Percentiles rank a stretch among this genome's conserved stretches.
These are phyloP conservation scores for Cynopterus brachyotis DNA, from an alignment of 2,113 vertebrate genomes.

Conservation along the genomic window DNA sequence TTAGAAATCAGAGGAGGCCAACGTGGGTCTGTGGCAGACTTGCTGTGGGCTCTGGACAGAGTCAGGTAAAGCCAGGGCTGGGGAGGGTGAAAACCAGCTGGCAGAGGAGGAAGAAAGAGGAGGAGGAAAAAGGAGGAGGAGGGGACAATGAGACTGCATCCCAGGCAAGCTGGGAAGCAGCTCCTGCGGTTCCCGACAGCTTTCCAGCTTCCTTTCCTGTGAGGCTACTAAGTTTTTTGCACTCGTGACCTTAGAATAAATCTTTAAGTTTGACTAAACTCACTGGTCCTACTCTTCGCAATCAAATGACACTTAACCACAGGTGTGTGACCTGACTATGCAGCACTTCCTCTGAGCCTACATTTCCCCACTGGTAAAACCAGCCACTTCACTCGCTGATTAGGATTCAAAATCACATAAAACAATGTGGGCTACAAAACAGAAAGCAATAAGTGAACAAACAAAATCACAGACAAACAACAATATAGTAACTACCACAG, in stretches of 20 bases:
- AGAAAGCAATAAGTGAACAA: neutral
- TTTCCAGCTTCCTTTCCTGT: neutral
- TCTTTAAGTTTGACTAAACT: neutral
- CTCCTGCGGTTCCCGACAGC: neutral
- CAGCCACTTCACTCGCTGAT: neutral
- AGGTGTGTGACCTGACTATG: neutral
- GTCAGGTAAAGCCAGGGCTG: fast-evolving
- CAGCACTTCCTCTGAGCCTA: neutral
- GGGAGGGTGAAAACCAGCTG: neutral
- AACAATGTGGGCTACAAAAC: neutral
- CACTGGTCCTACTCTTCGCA: neutral
- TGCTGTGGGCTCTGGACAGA: neutral
- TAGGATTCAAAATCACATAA: neutral
- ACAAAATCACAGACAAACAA: neutral
- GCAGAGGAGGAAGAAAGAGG: neutral
- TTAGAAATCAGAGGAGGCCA: neutral
- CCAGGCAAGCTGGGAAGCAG: neutral
- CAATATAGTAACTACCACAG: neutral
- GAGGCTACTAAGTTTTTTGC: neutral
- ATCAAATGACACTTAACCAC: neutral
- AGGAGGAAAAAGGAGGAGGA: no score
- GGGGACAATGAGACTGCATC: no score
- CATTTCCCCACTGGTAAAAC: neutral
- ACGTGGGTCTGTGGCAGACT: no score
- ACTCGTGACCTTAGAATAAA: neutral